Evolutionary conservation across 1,140 invertebrate genomes (phyloP), one percentile per base, ranked within the genome.

Genomic region (Calephelis virginiensis): DNA sequence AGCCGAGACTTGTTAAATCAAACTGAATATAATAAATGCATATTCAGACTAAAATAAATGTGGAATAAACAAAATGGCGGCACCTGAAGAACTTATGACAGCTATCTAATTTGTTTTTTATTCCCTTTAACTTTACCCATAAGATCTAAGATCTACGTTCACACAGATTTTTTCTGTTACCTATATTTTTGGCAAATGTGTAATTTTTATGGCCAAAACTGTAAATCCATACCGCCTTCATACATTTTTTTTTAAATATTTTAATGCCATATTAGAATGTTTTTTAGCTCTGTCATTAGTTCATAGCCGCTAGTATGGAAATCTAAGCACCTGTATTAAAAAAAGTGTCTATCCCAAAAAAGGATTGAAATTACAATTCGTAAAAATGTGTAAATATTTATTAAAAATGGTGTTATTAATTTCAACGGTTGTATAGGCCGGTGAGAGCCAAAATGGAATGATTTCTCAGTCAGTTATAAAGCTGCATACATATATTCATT

Each of bases 21-120:
- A 37, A 59, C 64, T 49, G 37, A 38, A n/a, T 49, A 66, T 12
- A 61, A 68, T 72, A 75, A 75, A 75, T 75, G 73, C 73, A 72
- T 64, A 72, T 46, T 75, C 70, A 72, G 70, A 72, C 70, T 59
- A 59, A 63, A 72, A 73, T 59, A 59, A 67, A 45, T 40, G 40
- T 56, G 50, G 53, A 56, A 37, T 60, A 60, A 68, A 56, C 46
- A 38, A 59, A 63, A 64, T 43, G 38, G n/a, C 17, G 37, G 48
- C 63, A n/a, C 8, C 50, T 13, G 14, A 50, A 64, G n/a, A 10
- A 59, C 40, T 48, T 71, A 48, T 65, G 66, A 37, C 11, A 56
- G 53, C 9, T 56, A 17, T 56, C 53, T 28, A 37, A 43, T 43
- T 28, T 2, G 28, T 28, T 28, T 28, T 28, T 28, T 4, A 4